Evolutionary conservation across 2,888 invertebrate species (phyloP), one percentile per base, ranked within the genome.

Genomic region (Dastarcus helophoroides): DNA sequence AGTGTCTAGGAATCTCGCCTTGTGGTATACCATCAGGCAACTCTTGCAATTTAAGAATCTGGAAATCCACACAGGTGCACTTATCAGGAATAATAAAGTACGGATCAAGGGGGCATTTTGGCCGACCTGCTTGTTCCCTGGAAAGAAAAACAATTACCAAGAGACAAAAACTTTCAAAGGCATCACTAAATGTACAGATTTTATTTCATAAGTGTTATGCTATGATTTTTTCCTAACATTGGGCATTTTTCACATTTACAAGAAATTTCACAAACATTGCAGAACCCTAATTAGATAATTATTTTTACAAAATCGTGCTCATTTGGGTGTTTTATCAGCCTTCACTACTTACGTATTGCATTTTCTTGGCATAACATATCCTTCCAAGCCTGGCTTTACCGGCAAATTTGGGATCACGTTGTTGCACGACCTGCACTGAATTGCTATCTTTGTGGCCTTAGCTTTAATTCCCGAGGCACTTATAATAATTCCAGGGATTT

Each of bases 21-120:
- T 95, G 93, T 0, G 93, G 93, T 35, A 90, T 81, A 39, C 76
- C 78, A 58, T 98, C 97, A 0, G 94, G 93, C 11, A 89, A 65
- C 63, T 98, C 98, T 71, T 98, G 97, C 7, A 97, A 63, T 60
- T 95, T 99, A n/a, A 98, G 60, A 1, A 86, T 80, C 76, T 99
- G 98, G 56, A 90, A 99, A 64, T 99, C 97, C 13, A 97, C 88
- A 60, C 97, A 98, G 44, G 78, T 74, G 61, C 97, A 97, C 62
- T 93, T 94, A 58, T 98, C 97, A 9, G 97, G 95, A 61, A 97
- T 79, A 39, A 99, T 94, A 59, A 91, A 94, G 60, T 88, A 99
- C 2, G 98, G 98, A 64, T 99, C 98, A 32, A 95, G 57, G 0
- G 97, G 95, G 53, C 98, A 98, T 50, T 86, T 86, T 1, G 86